Evolutionary conservation across 2,113 vertebrate genomes (phyloP), one percentile per base, ranked within the genome.

Genomic region (Nothoprocta pentlandii): DNA sequence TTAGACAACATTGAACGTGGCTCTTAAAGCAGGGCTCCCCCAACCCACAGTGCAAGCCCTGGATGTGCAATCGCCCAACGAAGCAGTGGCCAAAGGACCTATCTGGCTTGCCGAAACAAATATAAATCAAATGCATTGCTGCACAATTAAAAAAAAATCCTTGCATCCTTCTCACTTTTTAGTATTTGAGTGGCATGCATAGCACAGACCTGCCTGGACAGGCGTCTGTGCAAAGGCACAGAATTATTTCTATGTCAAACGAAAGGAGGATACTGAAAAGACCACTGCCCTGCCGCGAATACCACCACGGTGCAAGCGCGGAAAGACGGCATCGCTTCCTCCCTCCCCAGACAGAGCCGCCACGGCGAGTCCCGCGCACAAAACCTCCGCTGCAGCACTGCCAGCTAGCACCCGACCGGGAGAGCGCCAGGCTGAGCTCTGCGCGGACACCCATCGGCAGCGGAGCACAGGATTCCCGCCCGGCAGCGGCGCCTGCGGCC

Each of bases 1-100:
- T 92, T 71, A 67, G 62, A 67, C 63, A 76, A 76, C 59, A 61
- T 89, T 61, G 84, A 85, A 92, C 89, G 87, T 73, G 51, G 90
- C 87, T 96, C 92, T 96, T 95, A 88, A 73, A 70, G 87, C 63
- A 80, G 74, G 39, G 71, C 71, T 94, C 80, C 93, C 78, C 30
- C 91, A 93, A 90, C 62, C 76, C 90, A 26, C 42, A 59, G 0
- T 47, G 87, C 36, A 88, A 61, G 61, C 51, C 32, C 71, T 1
- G 2, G 5, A 49, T 4, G 19, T 20, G 2, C 1, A 2, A 28
- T 16, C 4, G 5, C 46, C 16, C 39, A 42, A 54, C 12, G 2
- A 44, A 2, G 7, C 89, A 20, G 64, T 1, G 6, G 90, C 73
- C 23, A 2, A 64, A 23, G n/a, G 69, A 95, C 88, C 93, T 61